Conservation (phyloP, 2,888 invertebrate species). For the Drosophila kambysellisi region DNA sequence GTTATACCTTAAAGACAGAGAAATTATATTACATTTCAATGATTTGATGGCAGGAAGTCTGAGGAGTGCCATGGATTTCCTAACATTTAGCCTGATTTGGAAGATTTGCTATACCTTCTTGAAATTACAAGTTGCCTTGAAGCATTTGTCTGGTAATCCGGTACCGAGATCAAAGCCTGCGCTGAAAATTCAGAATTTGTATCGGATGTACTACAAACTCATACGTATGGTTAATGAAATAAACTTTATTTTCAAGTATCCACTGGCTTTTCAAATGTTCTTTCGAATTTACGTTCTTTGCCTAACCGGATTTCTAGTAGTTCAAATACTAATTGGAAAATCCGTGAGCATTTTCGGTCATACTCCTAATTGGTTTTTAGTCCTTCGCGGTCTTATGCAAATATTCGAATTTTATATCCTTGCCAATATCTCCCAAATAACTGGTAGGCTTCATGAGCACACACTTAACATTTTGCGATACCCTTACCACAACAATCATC, state of each 20-base stretch:
- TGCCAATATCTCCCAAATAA: background rate
- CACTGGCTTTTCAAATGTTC: background rate
- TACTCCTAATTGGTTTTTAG: background rate
- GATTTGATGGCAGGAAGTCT: background rate
- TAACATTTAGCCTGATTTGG: slow-evolving; percentile 14
- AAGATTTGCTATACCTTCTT: background rate
- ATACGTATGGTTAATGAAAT: slow-evolving; percentile 16
- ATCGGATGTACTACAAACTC: slow-evolving; percentile 20
- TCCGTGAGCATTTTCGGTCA: background rate
- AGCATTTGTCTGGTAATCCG: slow-evolving; percentile 1
- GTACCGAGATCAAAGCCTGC: slow-evolving; percentile 5
- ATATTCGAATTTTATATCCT: slow-evolving; percentile 1
- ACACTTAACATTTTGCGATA: slow-evolving; percentile 19
- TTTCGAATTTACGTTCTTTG: background rate
- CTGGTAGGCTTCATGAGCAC: background rate
- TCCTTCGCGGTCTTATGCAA: background rate
- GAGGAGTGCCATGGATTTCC: background rate
- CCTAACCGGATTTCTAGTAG: background rate
- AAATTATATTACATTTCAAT: background rate
- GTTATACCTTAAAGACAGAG: background rate
- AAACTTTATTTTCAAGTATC: slow-evolving; percentile 26
- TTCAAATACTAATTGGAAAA: slow-evolving; percentile 6
- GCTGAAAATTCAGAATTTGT: background rate
- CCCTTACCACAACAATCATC: background rate
- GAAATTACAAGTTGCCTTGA: background rate